phyloP scores from a whole-genome alignment of 2,888 invertebrate genomes.

The Apamea sordens region DNA sequence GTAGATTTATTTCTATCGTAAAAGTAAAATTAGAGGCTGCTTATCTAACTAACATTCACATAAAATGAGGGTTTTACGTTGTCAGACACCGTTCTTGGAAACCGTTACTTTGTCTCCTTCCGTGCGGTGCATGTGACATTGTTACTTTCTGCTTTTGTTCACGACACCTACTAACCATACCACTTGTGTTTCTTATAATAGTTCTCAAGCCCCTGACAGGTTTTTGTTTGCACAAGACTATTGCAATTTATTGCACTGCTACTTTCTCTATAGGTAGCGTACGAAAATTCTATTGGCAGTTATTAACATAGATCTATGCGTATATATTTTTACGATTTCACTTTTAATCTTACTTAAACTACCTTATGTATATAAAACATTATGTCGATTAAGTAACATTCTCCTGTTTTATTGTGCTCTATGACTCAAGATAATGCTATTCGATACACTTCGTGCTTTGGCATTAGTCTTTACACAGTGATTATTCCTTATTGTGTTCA shows the following conservation, averaged over 20 bases:
- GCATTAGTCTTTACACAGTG: conserved; percentile 41
- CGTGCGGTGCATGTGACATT: conserved; percentile 70
- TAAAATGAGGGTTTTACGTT: conserved; percentile 65
- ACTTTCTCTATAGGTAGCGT: conserved; percentile 65
- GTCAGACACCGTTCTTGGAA: conserved; percentile 67
- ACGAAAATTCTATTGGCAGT: conserved; percentile 60
- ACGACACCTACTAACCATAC: conserved; percentile 57
- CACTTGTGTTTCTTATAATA: conserved; percentile 56
- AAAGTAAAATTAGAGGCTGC: conserved; percentile 61
- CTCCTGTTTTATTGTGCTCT: conserved; percentile 46
- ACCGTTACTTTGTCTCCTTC: conserved; percentile 74
- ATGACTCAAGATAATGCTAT: conserved; percentile 50
- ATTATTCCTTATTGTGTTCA: conserved; percentile 41
- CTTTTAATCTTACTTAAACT: conserved; percentile 37
- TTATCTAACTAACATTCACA: conserved; percentile 61
- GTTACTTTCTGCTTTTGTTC: conserved; percentile 73
- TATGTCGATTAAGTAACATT: conserved; percentile 35
- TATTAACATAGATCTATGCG: conserved; percentile 38
- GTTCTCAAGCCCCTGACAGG: conserved; percentile 61
- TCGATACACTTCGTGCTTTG: conserved; percentile 46
- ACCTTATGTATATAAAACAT: conserved; percentile 30
- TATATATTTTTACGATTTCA: conserved; percentile 43
- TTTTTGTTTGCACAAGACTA: conserved; percentile 68
- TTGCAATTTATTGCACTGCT: conserved; percentile 64
- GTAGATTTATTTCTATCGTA: conserved; percentile 54